Evolutionary conservation across 1,140 invertebrate species (phyloP), one percentile per base, ranked within the genome.

Genomic region (Notospermus geniculatus): DNA sequence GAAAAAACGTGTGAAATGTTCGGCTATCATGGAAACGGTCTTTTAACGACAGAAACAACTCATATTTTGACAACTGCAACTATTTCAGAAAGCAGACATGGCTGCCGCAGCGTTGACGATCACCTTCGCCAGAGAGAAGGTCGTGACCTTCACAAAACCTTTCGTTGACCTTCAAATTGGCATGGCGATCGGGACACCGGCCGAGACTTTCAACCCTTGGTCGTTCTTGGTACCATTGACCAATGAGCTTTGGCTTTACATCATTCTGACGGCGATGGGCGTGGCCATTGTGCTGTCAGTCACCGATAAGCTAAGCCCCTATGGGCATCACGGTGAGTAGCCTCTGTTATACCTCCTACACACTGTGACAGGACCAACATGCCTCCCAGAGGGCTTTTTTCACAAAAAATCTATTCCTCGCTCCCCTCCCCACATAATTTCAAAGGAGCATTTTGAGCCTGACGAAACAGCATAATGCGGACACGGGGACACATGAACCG

Each of bases 291-390:
- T n/a, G 19, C 19, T 50, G 46, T 19, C 46, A 23, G 4, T 27
- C n/a, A 23, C 46, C 5, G 46, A 50, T 23, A 50, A 19, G 46
- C 25, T 50, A 27, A 50, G 46, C 25, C 46, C 46, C 9, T 50
- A 23, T 27, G 46, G 46, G n/a, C 46, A 50, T 50, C 46, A 50
- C n/a, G 46, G 46, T 50, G 25, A 19, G 46, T 19, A 7, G 46
- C 4, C 19, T 7, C 4, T 7, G 5, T 19, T 50, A 15, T 36
- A n/a, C n/a, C n/a, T n/a, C n/a, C 32, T 36, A 36, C 15, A 36
- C 32, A 36, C 15, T 36, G 32, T 36, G 32, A 7, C 32, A 36
- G 4, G 32, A 15, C 32, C 32, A 7, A 7, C 15, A n/a, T n/a
- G n/a, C n/a, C n/a, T n/a, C n/a, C n/a, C n/a, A n/a, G n/a, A n/a